Percentiles rank a stretch among this genome's conserved stretches.
phyloP scores from a whole-genome alignment of 2,888 invertebrate genomes.

The Stratiomys singularior region DNA sequence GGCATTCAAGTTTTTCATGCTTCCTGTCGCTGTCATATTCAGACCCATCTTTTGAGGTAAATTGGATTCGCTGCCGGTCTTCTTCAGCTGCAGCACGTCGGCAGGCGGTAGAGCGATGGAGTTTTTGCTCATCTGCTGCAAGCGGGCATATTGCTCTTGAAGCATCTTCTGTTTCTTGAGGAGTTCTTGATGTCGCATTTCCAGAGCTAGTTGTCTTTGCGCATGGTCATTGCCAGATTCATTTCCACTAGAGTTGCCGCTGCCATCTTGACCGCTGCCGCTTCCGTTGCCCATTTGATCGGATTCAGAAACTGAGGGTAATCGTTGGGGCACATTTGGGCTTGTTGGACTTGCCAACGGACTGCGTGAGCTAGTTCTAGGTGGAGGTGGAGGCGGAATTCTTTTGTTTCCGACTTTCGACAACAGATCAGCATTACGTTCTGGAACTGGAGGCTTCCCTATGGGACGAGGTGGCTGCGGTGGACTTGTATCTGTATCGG shows the following conservation, averaged over 20 bases:
- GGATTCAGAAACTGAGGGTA: slow-evolving; percentile 65
- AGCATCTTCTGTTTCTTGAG: slow-evolving; percentile 87
- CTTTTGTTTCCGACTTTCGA: slow-evolving; percentile 78
- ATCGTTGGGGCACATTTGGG: slow-evolving; percentile 73
- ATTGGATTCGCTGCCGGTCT: slow-evolving; percentile 90
- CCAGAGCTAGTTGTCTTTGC: slow-evolving; percentile 79
- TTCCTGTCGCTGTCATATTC: slow-evolving; percentile 66
- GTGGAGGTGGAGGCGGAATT: slow-evolving; percentile 91
- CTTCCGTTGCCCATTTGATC: slow-evolving; percentile 54
- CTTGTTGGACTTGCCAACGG: slow-evolving; percentile 87
- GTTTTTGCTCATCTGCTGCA: slow-evolving; percentile 87
- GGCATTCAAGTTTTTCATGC: slow-evolving; percentile 58
- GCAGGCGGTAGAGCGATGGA: slow-evolving; percentile 74
- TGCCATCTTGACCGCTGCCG: slow-evolving; percentile 60
- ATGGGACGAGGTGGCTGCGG: slow-evolving; percentile 74
- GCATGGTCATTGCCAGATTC: slow-evolving; percentile 80
- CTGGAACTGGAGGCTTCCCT: slow-evolving; percentile 83
- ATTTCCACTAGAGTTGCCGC: slow-evolving; percentile 77
- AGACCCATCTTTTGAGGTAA: slow-evolving; percentile 84
- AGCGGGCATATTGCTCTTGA: slow-evolving; percentile 90
- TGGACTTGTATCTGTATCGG: slow-evolving; percentile 82
- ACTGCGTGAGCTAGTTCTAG: slow-evolving; percentile 89
- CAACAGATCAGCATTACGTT: slow-evolving; percentile 81
- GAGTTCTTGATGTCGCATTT: slow-evolving; percentile 88
- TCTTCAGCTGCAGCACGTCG: slow-evolving; percentile 73